Percentiles rank a stretch among this genome's conserved stretches.
Evolutionary conservation across 2,797 vertebrate genomes (phyloP).

Genomic region (Gastrophryne carolinensis): DNA sequence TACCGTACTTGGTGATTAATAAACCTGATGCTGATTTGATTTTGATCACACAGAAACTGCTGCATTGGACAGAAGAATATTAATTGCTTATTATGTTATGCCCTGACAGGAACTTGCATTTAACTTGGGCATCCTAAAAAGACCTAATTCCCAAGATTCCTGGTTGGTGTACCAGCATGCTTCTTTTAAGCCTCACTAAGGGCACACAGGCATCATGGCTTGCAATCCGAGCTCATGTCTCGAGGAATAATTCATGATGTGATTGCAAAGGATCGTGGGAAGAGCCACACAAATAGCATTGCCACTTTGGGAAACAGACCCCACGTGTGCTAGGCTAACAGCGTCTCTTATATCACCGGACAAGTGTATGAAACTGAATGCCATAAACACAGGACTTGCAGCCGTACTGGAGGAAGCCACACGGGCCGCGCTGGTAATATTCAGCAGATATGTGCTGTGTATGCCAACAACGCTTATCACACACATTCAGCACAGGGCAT

Average conservation of each 20-base stretch:
- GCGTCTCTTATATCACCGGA: neutral
- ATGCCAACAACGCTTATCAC: neutral
- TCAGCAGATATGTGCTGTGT: neutral
- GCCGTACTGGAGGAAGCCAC: neutral
- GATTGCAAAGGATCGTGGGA: conserved; percentile 23
- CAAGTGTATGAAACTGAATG: conserved; percentile 17
- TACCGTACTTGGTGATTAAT: too few relatives aligned
- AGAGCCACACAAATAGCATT: conserved; percentile 1
- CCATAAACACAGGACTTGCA: conserved; percentile 15
- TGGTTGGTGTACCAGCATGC: neutral
- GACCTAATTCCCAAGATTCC: too few relatives aligned
- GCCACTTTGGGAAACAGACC: neutral
- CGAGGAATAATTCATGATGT: conserved; percentile 28
- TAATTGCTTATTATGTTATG: too few relatives aligned
- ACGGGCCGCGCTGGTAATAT: neutral
- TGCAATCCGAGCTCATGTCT: neutral
- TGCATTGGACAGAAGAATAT: too few relatives aligned
- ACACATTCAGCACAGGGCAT: neutral
- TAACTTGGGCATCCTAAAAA: too few relatives aligned
- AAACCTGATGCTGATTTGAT: too few relatives aligned
- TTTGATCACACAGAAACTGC: too few relatives aligned
- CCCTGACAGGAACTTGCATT: too few relatives aligned
- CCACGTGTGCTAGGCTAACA: neutral
- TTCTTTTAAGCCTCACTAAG: neutral
- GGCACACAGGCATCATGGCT: neutral